Evolutionary conservation across 2,797 vertebrate genomes (phyloP).

Genomic region (Rhabdophis nuchalis): DNA sequence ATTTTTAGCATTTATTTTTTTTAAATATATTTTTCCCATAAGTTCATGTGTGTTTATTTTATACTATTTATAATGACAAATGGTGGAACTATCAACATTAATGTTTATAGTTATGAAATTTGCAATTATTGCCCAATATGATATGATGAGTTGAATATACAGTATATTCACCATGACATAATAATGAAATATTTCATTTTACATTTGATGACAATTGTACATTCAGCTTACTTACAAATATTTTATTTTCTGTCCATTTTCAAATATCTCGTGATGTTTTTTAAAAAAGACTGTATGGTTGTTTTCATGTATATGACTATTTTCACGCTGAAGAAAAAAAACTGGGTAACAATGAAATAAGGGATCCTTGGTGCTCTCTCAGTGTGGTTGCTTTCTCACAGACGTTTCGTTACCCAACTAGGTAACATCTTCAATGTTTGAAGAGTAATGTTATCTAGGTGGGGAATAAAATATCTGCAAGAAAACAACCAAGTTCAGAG

Average conservation of each 20-base stretch:
- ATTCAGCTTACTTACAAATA: too few species aligned
- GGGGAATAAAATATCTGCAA: too few species aligned
- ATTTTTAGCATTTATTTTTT: neutral
- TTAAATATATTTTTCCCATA: neutral
- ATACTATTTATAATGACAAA: neutral
- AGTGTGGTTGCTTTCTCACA: too few species aligned
- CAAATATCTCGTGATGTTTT: neutral
- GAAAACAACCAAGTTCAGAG: too few species aligned
- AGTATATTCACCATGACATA: neutral
- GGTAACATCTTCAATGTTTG: too few species aligned
- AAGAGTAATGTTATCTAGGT: too few species aligned
- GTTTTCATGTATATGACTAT: neutral
- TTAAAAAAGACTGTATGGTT: neutral
- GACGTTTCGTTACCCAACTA: too few species aligned
- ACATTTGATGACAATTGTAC: too few species aligned
- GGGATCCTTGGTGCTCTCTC: too few species aligned
- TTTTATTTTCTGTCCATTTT: neutral
- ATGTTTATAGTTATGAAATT: neutral
- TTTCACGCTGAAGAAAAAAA: neutral
- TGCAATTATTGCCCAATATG: neutral
- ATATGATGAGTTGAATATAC: neutral
- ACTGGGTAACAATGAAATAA: neutral
- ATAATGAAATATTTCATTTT: neutral
- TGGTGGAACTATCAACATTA: neutral
- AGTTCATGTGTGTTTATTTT: neutral